phyloP scores from a whole-genome alignment of 2,888 invertebrate genomes.

The Trachelus iudaicus region DNA sequence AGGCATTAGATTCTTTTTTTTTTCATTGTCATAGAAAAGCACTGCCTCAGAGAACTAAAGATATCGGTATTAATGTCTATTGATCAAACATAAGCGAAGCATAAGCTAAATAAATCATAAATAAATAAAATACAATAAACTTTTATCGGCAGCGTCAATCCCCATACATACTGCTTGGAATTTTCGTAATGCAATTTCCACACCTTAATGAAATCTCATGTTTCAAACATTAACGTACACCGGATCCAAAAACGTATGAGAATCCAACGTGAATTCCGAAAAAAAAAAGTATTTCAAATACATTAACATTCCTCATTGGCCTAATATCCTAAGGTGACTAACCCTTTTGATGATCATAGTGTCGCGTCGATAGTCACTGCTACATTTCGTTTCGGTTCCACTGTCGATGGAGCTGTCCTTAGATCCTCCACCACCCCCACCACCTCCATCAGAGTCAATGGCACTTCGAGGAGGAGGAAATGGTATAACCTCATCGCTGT shows the following conservation, averaged over 20 bases:
- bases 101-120: neutral
- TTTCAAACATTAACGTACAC: neutral
- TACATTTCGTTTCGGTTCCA: conserved; percentile 74
- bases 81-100: neutral
- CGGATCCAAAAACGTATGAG: neutral
- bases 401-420: conserved; percentile 88
- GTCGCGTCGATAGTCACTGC: conserved; percentile 71
- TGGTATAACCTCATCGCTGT: conserved; percentile 70
- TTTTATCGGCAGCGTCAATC: neutral
- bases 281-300: neutral
- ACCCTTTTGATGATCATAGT: conserved; percentile 70
- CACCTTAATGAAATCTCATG: neutral
- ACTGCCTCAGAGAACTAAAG: neutral
- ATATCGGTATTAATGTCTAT: neutral
- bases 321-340: conserved; percentile 22
- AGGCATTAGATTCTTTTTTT: neutral
- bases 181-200: neutral
- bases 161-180: neutral
- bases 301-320: neutral
- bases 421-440: conserved; percentile 71
- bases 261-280: neutral
- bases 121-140: neutral
- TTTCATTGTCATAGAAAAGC: neutral
- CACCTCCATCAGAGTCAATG: conserved; percentile 55
- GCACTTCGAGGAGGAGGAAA: conserved; percentile 67